A percentile compares a stretch with the other conserved stretches of the same genome.
Conservation (phyloP, 2,888 invertebrate genomes). For the Sipha maydis region DNA sequence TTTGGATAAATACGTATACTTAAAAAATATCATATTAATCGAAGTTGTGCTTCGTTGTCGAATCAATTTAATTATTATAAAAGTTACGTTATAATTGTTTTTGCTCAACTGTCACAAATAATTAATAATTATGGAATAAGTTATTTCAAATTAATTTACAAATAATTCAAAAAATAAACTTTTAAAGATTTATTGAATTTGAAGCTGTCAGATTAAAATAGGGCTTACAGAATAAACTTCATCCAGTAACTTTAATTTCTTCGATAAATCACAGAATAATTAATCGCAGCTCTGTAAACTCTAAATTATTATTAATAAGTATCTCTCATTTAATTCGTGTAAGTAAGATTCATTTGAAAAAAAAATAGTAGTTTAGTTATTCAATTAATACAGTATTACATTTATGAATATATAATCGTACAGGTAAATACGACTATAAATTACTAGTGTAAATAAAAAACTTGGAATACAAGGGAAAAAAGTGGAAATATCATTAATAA, state of each 20-base stretch:
- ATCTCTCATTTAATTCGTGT: constrained; percentile 1
- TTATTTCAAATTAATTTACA: constrained; percentile 13
- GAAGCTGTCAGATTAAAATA: constrained; percentile 3
- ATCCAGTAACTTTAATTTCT: constrained; percentile 25
- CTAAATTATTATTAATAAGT: background rate
- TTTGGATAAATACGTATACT: no score
- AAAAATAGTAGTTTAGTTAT: no score
- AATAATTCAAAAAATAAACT: constrained; percentile 20
- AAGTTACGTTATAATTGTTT: background rate
- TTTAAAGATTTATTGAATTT: constrained; percentile 28
- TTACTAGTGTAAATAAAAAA: no score
- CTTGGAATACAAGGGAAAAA: no score
- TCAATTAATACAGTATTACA: no score
- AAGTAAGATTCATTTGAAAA: background rate
- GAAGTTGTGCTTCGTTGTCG: background rate
- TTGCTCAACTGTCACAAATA: background rate
- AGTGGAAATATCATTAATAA: no score
- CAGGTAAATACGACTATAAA: no score
- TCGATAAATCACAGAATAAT: constrained; percentile 33
- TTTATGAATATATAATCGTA: no score
- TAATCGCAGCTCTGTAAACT: constrained; percentile 18
- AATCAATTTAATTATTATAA: background rate
- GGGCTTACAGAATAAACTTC: constrained; percentile 17
- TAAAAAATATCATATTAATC: background rate
- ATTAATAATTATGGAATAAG: constrained; percentile 18